Percentiles rank a stretch among this genome's conserved stretches.
Evolutionary conservation across 2,113 vertebrate genomes (phyloP).

Genomic region (Paraplagusia blochii): DNA sequence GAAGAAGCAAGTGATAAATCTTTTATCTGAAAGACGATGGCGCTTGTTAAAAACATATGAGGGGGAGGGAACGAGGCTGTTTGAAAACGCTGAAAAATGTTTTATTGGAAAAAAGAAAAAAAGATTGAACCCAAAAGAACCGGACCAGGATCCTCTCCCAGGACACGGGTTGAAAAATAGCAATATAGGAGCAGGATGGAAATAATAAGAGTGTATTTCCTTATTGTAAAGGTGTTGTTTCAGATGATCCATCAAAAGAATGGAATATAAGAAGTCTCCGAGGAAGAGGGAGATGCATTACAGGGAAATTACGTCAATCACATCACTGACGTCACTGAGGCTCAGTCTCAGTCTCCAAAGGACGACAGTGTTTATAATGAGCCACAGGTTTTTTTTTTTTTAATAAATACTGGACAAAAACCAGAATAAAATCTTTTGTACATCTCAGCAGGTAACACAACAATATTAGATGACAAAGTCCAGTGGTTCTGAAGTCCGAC

Average conservation of each 20-base stretch:
- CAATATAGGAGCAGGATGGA: constrained; percentile 49
- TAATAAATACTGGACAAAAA: no score
- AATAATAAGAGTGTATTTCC: constrained; percentile 56
- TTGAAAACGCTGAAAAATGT: constrained; percentile 28
- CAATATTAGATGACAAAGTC: no score
- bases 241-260: constrained; percentile 70
- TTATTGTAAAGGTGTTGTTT: constrained; percentile 62
- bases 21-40: constrained; percentile 37
- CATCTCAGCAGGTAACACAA: no score
- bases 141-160: constrained; percentile 31
- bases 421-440: no score
- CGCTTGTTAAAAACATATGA: constrained; percentile 56
- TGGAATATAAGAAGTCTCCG: constrained; percentile 55
- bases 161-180: constrained; percentile 54
- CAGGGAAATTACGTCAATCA: constrained; percentile 67
- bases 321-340: constrained; percentile 40
- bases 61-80: constrained; percentile 22
- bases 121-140: constrained; percentile 45
- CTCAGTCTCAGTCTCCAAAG: constrained; percentile 26
- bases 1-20: constrained; percentile 37
- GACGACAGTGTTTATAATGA: constrained; percentile 42
- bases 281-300: constrained; percentile 46
- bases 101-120: constrained; percentile 28
- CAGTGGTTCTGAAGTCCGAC: no score
- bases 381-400: constrained; percentile 27